Percentiles rank a stretch among this genome's conserved stretches.
phyloP scores from a whole-genome alignment of 2,113 vertebrate species.

The Calyptommatus sinebrachiatus region DNA sequence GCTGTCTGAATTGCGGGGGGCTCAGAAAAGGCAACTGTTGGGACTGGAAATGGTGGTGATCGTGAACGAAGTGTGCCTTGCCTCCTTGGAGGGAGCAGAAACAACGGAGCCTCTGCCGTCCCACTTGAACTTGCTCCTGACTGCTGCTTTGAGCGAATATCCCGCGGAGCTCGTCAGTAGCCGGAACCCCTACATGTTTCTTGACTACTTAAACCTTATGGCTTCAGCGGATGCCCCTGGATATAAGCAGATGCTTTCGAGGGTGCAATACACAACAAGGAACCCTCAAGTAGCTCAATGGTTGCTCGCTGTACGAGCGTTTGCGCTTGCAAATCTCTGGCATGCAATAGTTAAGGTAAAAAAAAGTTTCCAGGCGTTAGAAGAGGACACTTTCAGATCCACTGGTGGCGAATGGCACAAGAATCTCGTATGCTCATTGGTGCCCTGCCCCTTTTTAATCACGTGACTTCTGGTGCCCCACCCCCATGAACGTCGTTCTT shows the following conservation, averaged over 20 bases:
- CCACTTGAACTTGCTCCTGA: background rate
- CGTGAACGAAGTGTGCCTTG: slow-evolving; percentile 26
- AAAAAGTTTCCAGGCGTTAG: slow-evolving; percentile 46
- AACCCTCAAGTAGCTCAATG: slow-evolving; percentile 39
- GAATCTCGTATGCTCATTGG: too few species aligned
- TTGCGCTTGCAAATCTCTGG: slow-evolving; percentile 53
- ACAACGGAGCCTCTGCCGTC: background rate
- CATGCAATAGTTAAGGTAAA: slow-evolving; percentile 53
- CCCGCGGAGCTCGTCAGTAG: slow-evolving; percentile 14
- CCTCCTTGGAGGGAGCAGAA: slow-evolving; percentile 11
- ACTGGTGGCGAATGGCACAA: too few species aligned
- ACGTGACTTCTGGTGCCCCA: too few species aligned
- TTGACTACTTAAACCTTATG: slow-evolving; percentile 33
- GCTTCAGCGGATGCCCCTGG: slow-evolving; percentile 45
- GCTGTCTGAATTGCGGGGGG: slow-evolving; percentile 31
- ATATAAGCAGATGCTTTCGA: slow-evolving; percentile 44
- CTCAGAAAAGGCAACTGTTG: slow-evolving; percentile 31
- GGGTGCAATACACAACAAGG: slow-evolving; percentile 31
- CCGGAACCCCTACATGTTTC: slow-evolving; percentile 11
- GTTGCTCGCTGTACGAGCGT: slow-evolving; percentile 45
- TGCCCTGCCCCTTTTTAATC: too few species aligned
- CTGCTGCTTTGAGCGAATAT: background rate
- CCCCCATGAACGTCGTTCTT: too few species aligned
- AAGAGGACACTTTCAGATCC: too few species aligned
- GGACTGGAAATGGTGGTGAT: slow-evolving; percentile 35